These are phyloP conservation scores for Heliconius congener DNA, from an alignment of 1,140 invertebrate genomes.

Conservation along the genomic window DNA sequence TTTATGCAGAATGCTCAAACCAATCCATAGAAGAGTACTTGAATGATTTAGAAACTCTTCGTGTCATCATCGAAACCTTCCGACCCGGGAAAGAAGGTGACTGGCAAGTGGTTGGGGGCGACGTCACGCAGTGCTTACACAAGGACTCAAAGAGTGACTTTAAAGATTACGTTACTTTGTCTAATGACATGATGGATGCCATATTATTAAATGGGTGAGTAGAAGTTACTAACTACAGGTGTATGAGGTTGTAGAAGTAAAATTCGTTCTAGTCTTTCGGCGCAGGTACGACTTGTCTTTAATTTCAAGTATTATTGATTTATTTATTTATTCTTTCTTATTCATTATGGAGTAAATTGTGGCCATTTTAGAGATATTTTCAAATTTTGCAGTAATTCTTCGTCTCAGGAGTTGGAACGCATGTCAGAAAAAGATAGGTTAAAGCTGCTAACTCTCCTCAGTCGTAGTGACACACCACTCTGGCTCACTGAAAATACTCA, in stretches of 20 bases:
- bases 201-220: constrained; percentile 85
- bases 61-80: constrained; percentile 83
- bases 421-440: constrained; percentile 60
- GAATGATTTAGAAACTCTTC: constrained; percentile 82
- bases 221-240: background rate
- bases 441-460: constrained; percentile 53
- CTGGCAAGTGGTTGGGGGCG: constrained; percentile 79
- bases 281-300: too few species aligned
- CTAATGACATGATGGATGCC: constrained; percentile 81
- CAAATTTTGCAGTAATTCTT: constrained; percentile 56
- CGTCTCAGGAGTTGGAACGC: constrained; percentile 56
- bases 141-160: constrained; percentile 80
- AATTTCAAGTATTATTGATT: too few species aligned
- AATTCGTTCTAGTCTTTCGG: too few species aligned
- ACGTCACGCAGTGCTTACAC: constrained; percentile 72
- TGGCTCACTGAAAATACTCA: constrained; percentile 65
- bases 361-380: too few species aligned
- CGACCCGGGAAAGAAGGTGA: constrained; percentile 57
- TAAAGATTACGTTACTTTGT: constrained; percentile 81
- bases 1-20: constrained; percentile 72
- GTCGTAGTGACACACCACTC: constrained; percentile 54
- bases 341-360: background rate
- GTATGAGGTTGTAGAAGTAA: too few species aligned
- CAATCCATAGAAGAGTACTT: constrained; percentile 79
- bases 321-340: too few species aligned